Evolutionary conservation across 35 echinoderm and acorn worm genomes (phyloP).

Genomic region (Chiridota heheva): DNA sequence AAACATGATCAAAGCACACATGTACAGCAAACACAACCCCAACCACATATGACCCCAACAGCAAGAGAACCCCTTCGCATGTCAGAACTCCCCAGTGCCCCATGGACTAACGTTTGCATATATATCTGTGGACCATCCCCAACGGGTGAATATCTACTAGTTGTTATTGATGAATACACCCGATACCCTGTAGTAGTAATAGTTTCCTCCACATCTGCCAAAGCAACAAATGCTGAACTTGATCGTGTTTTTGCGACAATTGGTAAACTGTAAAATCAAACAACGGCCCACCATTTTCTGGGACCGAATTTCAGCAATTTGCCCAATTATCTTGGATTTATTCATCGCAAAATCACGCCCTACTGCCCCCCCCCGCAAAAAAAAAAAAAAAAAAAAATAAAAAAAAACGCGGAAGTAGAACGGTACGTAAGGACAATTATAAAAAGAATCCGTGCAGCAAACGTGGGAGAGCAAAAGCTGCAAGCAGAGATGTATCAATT

Average conservation of each 20-base stretch:
- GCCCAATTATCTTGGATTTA: conserved; percentile 20
- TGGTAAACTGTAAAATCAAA: conserved; percentile 46
- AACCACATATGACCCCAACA: conserved; percentile 33
- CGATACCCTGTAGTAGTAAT: conserved; percentile 68
- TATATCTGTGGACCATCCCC: conserved; percentile 55
- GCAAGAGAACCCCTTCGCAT: conserved; percentile 37
- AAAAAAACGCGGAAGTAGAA: conserved; percentile 66
- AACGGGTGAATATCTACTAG: conserved; percentile 51
- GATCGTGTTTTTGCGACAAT: conserved; percentile 45
- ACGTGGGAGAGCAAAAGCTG: conserved; percentile 21
- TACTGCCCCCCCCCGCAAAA: conserved; percentile 62
- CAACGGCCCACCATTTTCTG: conserved; percentile 60
- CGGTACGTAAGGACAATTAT: conserved; percentile 46
- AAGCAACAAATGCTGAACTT: conserved; percentile 40
- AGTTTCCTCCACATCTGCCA: conserved; percentile 54
- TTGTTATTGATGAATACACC: conserved; percentile 47
- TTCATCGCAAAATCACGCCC: conserved; percentile 52
- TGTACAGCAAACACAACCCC: conserved; percentile 3
- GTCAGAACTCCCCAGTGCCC: conserved; percentile 3
- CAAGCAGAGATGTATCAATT: conserved; percentile 63
- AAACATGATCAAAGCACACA: not conserved
- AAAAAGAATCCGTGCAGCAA: conserved; percentile 29
- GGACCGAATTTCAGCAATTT: conserved; percentile 44
- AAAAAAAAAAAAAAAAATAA: too few relatives aligned
- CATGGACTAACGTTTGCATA: conserved; percentile 57